Conservation (phyloP, 2,888 invertebrate species). For the Amblyjoppa fuscipennis region DNA sequence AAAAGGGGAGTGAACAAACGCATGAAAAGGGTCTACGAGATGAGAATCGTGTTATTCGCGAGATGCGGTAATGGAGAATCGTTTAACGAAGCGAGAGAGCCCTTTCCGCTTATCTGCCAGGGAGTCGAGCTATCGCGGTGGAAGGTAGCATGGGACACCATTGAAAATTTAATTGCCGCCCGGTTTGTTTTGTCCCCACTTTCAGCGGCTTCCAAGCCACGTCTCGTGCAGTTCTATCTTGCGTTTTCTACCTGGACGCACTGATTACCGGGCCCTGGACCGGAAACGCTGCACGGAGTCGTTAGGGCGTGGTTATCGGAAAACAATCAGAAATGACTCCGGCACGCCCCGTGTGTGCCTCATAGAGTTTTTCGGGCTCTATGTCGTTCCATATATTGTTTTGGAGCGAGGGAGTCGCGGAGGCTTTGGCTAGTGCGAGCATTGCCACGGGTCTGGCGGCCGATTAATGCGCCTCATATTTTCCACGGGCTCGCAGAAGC, state of each 20-base stretch:
- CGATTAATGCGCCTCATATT: conserved; percentile 49
- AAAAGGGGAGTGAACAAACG: neutral
- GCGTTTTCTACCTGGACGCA: neutral
- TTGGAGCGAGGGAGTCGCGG: neutral
- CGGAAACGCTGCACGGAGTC: conserved; percentile 33
- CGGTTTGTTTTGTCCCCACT: conserved; percentile 24
- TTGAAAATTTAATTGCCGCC: conserved; percentile 55
- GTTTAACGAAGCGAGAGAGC: conserved; percentile 14
- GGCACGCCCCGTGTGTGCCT: conserved; percentile 25
- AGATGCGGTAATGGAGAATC: conserved; percentile 13
- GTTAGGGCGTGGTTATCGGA: conserved; percentile 57
- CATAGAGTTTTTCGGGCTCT: conserved; percentile 19
- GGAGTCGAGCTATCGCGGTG: neutral
- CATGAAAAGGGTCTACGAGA: neutral
- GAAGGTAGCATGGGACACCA: conserved; percentile 29
- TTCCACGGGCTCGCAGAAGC: neutral
- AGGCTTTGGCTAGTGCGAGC: neutral
- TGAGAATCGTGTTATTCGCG: neutral
- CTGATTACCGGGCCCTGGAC: neutral
- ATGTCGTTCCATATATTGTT: conserved; percentile 16
- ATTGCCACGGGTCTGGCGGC: conserved; percentile 2
- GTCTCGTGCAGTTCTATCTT: neutral
- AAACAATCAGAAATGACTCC: conserved; percentile 63
- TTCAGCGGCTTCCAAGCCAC: conserved; percentile 18
- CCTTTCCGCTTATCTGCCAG: neutral